Evolutionary conservation across 2,113 vertebrate genomes (phyloP).

Genomic region (Austrofundulus limnaeus): DNA sequence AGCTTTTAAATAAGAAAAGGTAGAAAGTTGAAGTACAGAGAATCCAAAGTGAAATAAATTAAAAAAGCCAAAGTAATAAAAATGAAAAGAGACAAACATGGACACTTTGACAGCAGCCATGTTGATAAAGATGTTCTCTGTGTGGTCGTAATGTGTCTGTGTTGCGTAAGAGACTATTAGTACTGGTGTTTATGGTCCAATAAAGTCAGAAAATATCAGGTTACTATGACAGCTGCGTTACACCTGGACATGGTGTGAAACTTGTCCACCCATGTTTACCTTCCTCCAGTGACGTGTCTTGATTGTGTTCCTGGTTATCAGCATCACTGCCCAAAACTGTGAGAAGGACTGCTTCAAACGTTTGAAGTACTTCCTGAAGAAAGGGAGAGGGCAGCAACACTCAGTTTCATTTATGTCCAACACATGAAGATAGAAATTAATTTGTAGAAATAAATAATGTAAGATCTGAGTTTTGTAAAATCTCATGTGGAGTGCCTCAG

Average conservation of each 20-base stretch:
- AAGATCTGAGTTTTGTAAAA: no score
- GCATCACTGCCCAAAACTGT: slow-evolving; percentile 82
- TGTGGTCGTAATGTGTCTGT: no score
- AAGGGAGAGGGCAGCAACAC: slow-evolving; percentile 17
- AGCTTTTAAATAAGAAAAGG: no score
- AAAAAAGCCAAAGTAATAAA: no score
- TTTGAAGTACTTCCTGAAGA: slow-evolving; percentile 82
- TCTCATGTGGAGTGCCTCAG: no score
- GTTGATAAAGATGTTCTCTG: no score
- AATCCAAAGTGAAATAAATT: no score
- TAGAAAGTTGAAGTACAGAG: no score
- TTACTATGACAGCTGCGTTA: slow-evolving; percentile 15
- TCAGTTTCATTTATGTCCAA: no score
- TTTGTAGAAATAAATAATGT: no score
- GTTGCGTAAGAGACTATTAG: neutral
- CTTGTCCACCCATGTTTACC: slow-evolving; percentile 25
- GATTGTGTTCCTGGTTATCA: slow-evolving; percentile 80
- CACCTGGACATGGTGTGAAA: neutral
- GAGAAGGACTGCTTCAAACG: slow-evolving; percentile 80
- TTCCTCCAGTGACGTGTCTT: slow-evolving; percentile 78
- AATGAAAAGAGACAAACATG: no score
- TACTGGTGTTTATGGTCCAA: slow-evolving; percentile 33
- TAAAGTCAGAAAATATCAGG: slow-evolving; percentile 40
- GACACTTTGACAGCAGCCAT: slow-evolving; percentile 10
- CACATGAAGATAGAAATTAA: no score